phyloP scores from a whole-genome alignment of 2,888 invertebrate genomes.

The Agonopterix alstromeriana region DNA sequence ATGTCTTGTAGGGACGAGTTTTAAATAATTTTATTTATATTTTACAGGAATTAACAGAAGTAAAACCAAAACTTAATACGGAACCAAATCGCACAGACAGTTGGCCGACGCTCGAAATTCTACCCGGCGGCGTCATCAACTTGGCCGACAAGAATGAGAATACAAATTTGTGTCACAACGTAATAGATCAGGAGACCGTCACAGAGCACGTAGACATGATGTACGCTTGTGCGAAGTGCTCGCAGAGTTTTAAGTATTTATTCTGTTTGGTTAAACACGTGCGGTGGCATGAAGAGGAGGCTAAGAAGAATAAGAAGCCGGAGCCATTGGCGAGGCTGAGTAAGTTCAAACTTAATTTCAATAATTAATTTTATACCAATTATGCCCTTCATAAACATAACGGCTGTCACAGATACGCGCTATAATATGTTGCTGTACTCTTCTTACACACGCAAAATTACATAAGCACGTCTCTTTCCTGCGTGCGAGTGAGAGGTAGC shows the following conservation, averaged over 20 bases:
- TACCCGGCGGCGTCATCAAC: constrained; percentile 62
- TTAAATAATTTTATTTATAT: no score
- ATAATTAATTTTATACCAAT: no score
- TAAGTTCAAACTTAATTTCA: background rate
- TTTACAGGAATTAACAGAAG: background rate
- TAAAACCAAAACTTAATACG: constrained; percentile 3
- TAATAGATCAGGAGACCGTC: constrained; percentile 2
- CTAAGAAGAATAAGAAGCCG: constrained; percentile 16
- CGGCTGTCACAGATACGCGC: no score
- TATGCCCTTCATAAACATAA: no score
- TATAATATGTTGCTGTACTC: no score
- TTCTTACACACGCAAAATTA: no score
- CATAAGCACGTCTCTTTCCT: no score
- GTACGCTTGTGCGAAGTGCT: constrained; percentile 63
- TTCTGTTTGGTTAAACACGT: constrained; percentile 59
- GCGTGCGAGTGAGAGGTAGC: no score
- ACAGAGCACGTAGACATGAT: constrained; percentile 32
- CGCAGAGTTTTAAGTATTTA: constrained; percentile 49
- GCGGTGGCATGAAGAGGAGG: constrained; percentile 49
- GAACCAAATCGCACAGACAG: constrained; percentile 28
- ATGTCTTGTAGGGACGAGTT: no score
- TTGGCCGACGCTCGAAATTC: constrained; percentile 64
- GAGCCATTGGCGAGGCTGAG: background rate
- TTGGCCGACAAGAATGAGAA: constrained; percentile 28
- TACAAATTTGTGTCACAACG: background rate